These are phyloP conservation scores for Anguilla marmorata DNA, from an alignment of 2,797 vertebrate genomes.

Conservation along the genomic window DNA sequence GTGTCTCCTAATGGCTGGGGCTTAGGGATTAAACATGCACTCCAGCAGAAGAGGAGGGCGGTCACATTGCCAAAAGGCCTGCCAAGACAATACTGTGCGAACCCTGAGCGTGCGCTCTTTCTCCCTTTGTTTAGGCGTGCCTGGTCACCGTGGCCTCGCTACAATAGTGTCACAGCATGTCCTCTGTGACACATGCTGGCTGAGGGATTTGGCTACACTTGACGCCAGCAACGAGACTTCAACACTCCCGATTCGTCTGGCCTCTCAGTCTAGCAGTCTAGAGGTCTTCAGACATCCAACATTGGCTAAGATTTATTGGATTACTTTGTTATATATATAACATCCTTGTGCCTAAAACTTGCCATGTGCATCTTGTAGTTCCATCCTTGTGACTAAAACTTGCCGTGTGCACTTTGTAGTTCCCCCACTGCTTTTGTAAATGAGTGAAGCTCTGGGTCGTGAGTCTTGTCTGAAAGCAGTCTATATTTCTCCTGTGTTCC, in stretches of 20 bases:
- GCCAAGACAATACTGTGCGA: conserved; percentile 53
- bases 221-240: not conserved
- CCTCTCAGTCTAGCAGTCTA: not conserved
- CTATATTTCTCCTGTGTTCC: not conserved
- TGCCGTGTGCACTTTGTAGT: not conserved
- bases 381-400: no score
- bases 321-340: not conserved
- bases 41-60: conserved; percentile 50
- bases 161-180: not conserved
- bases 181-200: not conserved
- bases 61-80: conserved; percentile 56
- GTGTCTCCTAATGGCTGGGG: conserved; percentile 60
- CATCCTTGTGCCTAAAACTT: no score
- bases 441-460: not conserved
- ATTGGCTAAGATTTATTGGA: not conserved
- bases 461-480: not conserved
- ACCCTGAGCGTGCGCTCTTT: conserved; percentile 4
- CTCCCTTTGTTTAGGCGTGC: not conserved
- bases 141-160: not conserved
- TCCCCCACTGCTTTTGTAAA: not conserved
- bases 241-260: not conserved
- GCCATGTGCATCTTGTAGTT: not conserved
- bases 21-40: conserved; percentile 67
- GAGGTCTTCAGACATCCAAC: not conserved
- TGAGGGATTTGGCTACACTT: not conserved